Evolutionary conservation across 2,888 invertebrate species (phyloP).

Genomic region (Seira sanloemensis): DNA sequence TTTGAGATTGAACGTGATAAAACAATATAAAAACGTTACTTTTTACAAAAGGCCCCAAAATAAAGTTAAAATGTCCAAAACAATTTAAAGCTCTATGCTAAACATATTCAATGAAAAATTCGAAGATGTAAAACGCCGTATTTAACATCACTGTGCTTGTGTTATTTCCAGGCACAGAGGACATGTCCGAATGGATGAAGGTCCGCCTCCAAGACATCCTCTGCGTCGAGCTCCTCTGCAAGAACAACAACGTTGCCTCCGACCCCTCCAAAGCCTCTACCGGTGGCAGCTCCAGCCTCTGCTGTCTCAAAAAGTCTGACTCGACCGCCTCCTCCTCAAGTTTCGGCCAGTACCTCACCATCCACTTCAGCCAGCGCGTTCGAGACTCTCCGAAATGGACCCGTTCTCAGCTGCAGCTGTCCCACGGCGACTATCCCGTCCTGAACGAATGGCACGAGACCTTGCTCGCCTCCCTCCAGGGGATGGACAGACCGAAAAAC

Average conservation of each 20-base stretch:
- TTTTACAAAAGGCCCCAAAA: too few species aligned
- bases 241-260: constrained; percentile 50
- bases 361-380: constrained; percentile 70
- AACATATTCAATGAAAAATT: too few species aligned
- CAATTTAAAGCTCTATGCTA: too few species aligned
- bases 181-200: constrained; percentile 73
- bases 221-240: constrained; percentile 63
- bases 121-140: too few species aligned
- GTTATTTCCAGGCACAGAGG: constrained; percentile 67
- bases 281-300: constrained; percentile 26
- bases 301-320: constrained; percentile 32
- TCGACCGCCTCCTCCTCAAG: constrained; percentile 39
- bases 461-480: constrained; percentile 73
- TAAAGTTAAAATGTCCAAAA: too few species aligned
- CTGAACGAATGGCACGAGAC: constrained; percentile 69
- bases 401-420: constrained; percentile 58
- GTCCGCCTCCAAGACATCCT: constrained; percentile 70
- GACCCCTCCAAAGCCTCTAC: constrained; percentile 12
- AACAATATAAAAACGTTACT: too few species aligned
- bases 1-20: too few species aligned
- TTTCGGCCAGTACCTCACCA: constrained; percentile 60
- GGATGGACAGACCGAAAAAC: constrained; percentile 81
- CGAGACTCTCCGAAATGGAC: constrained; percentile 66
- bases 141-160: too few species aligned
- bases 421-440: constrained; percentile 66